Percentiles rank a stretch among this genome's conserved stretches.
These are phyloP conservation scores for Euschistus heros DNA, from an alignment of 1,140 invertebrate species.

Conservation along the genomic window DNA sequence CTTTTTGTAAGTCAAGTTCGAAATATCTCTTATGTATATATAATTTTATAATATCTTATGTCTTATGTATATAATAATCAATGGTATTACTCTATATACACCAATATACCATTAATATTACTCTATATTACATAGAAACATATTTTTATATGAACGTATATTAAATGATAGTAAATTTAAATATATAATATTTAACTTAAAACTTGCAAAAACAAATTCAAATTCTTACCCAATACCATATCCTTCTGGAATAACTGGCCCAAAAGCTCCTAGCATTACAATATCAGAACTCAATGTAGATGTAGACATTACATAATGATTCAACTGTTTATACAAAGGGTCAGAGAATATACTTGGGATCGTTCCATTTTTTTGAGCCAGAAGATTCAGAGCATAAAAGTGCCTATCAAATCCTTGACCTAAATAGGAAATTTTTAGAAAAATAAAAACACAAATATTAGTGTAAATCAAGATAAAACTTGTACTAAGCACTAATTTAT, in stretches of 20 bases:
- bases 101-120: background rate
- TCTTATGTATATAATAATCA: too few relatives aligned
- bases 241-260: conserved; percentile 80
- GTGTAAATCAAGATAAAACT: too few relatives aligned
- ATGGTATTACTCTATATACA: too few relatives aligned
- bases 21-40: too few relatives aligned
- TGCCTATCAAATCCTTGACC: conserved; percentile 94
- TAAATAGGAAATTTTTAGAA: conserved; percentile 29
- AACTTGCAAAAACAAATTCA: too few relatives aligned
- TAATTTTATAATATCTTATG: too few relatives aligned
- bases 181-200: too few relatives aligned
- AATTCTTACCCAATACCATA: conserved; percentile 72
- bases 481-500: too few relatives aligned
- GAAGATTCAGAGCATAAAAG: conserved; percentile 68
- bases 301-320: conserved; percentile 89
- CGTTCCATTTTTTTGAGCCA: conserved; percentile 48
- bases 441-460: too few relatives aligned
- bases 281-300: conserved; percentile 84
- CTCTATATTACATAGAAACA: too few relatives aligned
- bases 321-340: conserved; percentile 67
- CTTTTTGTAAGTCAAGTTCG: too few relatives aligned
- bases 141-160: too few relatives aligned
- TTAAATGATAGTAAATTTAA: conserved; percentile 5
- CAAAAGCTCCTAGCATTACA: conserved; percentile 85
- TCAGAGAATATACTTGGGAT: conserved; percentile 65